Conservation (phyloP, 2,888 invertebrate species). For the Gibbula magus region DNA sequence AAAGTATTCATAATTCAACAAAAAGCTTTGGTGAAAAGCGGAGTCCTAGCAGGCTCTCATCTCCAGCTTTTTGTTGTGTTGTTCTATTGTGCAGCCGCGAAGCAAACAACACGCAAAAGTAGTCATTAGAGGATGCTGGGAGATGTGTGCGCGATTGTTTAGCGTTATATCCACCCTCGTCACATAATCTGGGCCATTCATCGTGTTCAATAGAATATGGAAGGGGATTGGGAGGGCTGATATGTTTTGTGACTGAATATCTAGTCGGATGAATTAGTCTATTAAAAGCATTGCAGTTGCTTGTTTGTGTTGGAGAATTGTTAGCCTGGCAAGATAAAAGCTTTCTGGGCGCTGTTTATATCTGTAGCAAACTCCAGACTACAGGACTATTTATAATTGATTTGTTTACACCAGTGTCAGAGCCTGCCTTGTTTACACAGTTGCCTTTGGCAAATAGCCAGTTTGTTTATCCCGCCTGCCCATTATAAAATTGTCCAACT, state of each 20-base stretch:
- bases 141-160: not conserved
- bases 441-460: constrained; percentile 43
- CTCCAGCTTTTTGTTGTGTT: not conserved
- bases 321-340: constrained; percentile 30
- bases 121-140: constrained; percentile 12
- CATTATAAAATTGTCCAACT: constrained; percentile 24
- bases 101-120: constrained; percentile 16
- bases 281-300: constrained; percentile 25
- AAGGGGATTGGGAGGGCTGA: not conserved
- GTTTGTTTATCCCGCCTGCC: constrained; percentile 35
- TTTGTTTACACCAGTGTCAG: constrained; percentile 61
- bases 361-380: constrained; percentile 24
- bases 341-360: constrained; percentile 32
- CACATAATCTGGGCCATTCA: not conserved
- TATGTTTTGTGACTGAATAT: constrained; percentile 1
- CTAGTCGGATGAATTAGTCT: constrained; percentile 6
- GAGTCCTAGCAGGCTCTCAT: not conserved
- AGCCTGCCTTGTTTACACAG: constrained; percentile 57
- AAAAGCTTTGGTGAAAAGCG: not conserved
- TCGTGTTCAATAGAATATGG: not conserved
- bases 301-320: constrained; percentile 27
- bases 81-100: not conserved
- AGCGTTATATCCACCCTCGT: not conserved
- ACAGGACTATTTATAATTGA: constrained; percentile 49
- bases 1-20: constrained; percentile 17